Evolutionary conservation across 2,888 invertebrate species (phyloP), one percentile per base, ranked within the genome.

Genomic region (Drosophila eohydei): DNA sequence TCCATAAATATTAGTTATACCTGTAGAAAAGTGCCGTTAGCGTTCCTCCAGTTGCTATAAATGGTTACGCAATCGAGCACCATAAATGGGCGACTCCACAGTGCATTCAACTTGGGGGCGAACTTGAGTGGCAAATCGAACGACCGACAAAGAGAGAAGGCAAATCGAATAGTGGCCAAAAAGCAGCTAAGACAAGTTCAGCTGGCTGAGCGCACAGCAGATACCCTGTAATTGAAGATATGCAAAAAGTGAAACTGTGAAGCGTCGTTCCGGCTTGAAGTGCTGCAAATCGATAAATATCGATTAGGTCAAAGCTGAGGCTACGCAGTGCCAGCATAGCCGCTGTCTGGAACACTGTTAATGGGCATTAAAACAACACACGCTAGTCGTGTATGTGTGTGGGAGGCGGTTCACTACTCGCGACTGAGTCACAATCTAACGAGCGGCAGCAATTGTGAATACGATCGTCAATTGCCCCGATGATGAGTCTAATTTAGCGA

Each of bases 401-500:
- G 30, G 48, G 3, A 32, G 58, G 51, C 62, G 69, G 67, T 68
- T 69, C 72, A 63, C 38, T 63, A 69, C 67, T 69, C 56, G 40
- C 74, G 1, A 32, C 54, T 59, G 61, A 72, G 73, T 65, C 78
- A 77, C 72, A 79, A 79, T 78, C 48, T 62, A 68, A 67, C 64
- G 51, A 73, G 73, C 62, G 8, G 32, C 32, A 66, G 58, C 78
- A 61, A 79, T 80, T 71, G 80, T 79, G 75, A 81, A 77, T 73
- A 51, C 40, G 28, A 51, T 43, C 48, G 41, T 52, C 63, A 67
- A 69, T 74, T 67, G 62, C 73, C 61, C 43, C 60, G 73, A 72
- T 76, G 88, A 86, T 89, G 78, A 85, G 82, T 80, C 89, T 84
- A 86, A 89, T 86, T 89, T 74, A 43, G 85, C 67, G 66, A 71